Conservation (phyloP, 2,888 invertebrate genomes). For the Globia sparganii region DNA sequence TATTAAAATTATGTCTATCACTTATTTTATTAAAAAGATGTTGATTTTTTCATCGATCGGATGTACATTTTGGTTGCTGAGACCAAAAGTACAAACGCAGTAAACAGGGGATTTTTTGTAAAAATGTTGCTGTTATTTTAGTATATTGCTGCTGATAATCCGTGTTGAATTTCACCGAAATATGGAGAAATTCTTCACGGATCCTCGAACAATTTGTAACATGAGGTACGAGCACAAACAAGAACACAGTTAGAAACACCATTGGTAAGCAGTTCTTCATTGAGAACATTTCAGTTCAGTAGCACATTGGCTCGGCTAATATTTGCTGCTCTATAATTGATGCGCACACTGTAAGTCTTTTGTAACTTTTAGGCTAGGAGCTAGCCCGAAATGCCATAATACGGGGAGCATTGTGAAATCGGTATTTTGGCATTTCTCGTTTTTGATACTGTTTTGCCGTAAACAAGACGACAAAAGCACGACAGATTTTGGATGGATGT, state of each 20-base stretch:
- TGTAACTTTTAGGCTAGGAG: constrained; percentile 34
- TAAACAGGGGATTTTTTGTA: too few relatives aligned
- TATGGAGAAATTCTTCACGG: neutral
- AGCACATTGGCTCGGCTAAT: constrained; percentile 61
- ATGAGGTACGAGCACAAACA: neutral
- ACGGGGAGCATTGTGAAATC: neutral
- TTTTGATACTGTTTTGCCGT: neutral
- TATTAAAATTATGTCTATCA: too few relatives aligned
- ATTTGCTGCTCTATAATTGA: constrained; percentile 73
- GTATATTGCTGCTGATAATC: neutral
- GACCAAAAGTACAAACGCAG: too few relatives aligned
- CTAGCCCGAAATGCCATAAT: neutral
- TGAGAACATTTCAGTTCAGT: constrained; percentile 55
- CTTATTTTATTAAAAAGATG: too few relatives aligned
- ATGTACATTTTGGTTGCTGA: too few relatives aligned
- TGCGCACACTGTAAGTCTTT: constrained; percentile 59
- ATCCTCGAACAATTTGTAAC: neutral
- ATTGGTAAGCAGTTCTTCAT: constrained; percentile 11
- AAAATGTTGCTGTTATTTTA: too few relatives aligned
- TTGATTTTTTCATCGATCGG: too few relatives aligned
- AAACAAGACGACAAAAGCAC: too few relatives aligned
- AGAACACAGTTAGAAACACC: constrained; percentile 6
- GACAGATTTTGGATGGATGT: too few relatives aligned
- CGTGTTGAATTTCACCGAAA: neutral
- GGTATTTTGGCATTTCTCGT: neutral